Evolutionary conservation across 2,113 vertebrate genomes (phyloP).

Genomic region (Eclectus roratus): DNA sequence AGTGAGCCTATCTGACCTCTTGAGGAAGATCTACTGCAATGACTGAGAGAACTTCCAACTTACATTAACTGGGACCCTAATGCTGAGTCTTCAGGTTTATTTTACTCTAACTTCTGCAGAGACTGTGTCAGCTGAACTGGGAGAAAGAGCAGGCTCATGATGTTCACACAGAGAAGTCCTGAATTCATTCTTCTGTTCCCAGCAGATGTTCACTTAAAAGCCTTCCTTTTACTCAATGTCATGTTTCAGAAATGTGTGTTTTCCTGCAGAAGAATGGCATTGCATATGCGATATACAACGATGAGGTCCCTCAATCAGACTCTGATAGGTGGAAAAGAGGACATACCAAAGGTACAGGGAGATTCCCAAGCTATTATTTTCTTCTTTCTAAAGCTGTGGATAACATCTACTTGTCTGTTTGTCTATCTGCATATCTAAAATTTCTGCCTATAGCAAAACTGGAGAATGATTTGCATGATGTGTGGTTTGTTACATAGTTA

Average conservation of each 20-base stretch:
- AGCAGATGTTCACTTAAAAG: background rate
- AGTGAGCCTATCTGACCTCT: background rate
- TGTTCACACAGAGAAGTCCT: background rate
- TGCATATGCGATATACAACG: constrained; percentile 88
- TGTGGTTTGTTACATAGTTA: background rate
- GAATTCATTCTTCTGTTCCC: background rate
- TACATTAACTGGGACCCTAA: background rate
- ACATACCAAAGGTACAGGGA: constrained; percentile 88
- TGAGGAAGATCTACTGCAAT: background rate
- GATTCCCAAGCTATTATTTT: background rate
- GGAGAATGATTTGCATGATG: background rate
- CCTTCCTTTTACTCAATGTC: background rate
- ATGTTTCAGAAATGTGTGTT: constrained; percentile 25
- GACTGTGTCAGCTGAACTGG: background rate
- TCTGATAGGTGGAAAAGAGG: constrained; percentile 73
- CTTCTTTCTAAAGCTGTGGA: background rate
- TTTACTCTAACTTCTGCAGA: background rate
- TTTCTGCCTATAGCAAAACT: background rate
- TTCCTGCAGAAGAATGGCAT: constrained; percentile 72
- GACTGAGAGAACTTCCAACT: background rate
- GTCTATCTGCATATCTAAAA: background rate
- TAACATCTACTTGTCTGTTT: background rate
- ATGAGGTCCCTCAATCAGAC: constrained; percentile 76
- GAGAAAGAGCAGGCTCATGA: background rate
- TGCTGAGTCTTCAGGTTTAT: background rate